Base-by-base conservation (phyloP, 2,888 invertebrate species). In the Hyles lineata region DNA sequence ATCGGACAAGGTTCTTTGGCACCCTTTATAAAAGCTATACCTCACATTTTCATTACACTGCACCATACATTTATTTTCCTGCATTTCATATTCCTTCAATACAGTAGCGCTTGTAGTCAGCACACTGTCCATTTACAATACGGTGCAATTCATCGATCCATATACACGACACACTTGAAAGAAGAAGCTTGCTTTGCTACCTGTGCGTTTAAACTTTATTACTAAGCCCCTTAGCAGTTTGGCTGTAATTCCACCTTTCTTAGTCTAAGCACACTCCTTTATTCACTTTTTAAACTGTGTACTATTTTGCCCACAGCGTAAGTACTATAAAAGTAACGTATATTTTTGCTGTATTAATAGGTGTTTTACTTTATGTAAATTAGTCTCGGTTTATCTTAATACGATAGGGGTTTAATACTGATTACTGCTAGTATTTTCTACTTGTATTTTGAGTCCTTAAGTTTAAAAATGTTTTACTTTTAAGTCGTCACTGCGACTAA, bases 121-220 rank as follows among this genome's bases (percentile, higher is more conserved):
- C 71, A 35, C 50, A 62, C 61, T 61, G 71, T 15, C 21, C 25
- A 4, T 62, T 71, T 60, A 52, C 60, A 60, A 70, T 62, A 61
- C 23, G 19, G 32, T 17, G 52, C 60, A 17, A 43, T 23, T 35
- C 60, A 58, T 35, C 82, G 86, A 88, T 90, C 87, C 86, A 83
- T 89, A 87, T 89, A 88, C 79, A 80, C 86, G 87, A 85, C 86
- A 86, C 83, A 86, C 86, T 85, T 88, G 88, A 89, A 79, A 77
- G 77, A 80, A 80, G 71, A 71, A 52, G 43, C 55, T 62, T 62
- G 52, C 62, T 17, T 62, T 62, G 17, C 55, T 21, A 62, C 29
- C 52, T 71, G 62, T 25, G 61, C 61, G 50, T 43, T 71, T 52
- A 71, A n/a, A 21, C 50, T n/a, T 62, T 62, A 35, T 70, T 70